Percentiles rank a stretch among this genome's conserved stretches.
These are phyloP conservation scores for Agrochola circellaris DNA, from an alignment of 2,888 invertebrate genomes.

Conservation along the genomic window DNA sequence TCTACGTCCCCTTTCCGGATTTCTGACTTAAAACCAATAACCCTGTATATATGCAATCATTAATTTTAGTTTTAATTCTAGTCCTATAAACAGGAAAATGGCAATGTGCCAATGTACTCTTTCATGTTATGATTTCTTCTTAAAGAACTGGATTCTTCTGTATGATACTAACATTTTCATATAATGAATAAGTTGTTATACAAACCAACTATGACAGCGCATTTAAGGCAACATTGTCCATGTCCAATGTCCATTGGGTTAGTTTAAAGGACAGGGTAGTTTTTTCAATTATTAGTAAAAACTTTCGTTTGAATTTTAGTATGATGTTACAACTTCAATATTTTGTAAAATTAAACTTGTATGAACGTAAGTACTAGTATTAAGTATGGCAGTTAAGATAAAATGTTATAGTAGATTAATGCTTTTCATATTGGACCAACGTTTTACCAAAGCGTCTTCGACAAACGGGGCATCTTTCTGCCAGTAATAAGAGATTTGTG, in stretches of 20 bases:
- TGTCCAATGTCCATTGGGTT: constrained; percentile 4
- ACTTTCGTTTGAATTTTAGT: background rate
- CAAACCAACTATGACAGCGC: constrained; percentile 2
- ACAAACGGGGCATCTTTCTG: background rate
- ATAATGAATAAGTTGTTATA: background rate
- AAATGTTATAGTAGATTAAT: constrained; percentile 9
- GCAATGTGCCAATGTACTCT: background rate
- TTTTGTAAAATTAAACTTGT: constrained; percentile 3
- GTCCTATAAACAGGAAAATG: constrained; percentile 14
- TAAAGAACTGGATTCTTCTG: background rate
- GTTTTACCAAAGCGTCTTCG: background rate
- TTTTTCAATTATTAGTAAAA: background rate
- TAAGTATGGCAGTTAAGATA: constrained; percentile 10
- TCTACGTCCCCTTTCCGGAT: too few relatives aligned
- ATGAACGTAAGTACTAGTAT: constrained; percentile 4
- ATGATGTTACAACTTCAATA: constrained; percentile 13
- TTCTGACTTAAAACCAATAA: too few relatives aligned
- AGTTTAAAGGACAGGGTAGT: constrained; percentile 4
- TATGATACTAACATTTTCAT: constrained; percentile 10
- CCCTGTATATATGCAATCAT: background rate
- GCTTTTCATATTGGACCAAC: constrained; percentile 19
- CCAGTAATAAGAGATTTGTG: background rate
- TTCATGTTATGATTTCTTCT: background rate
- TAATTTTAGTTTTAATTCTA: constrained; percentile 16
- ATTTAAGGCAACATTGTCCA: constrained; percentile 34